Evolutionary conservation across 2,888 invertebrate genomes (phyloP), one percentile per base, ranked within the genome.

Genomic region (Argynnis bischoffii): DNA sequence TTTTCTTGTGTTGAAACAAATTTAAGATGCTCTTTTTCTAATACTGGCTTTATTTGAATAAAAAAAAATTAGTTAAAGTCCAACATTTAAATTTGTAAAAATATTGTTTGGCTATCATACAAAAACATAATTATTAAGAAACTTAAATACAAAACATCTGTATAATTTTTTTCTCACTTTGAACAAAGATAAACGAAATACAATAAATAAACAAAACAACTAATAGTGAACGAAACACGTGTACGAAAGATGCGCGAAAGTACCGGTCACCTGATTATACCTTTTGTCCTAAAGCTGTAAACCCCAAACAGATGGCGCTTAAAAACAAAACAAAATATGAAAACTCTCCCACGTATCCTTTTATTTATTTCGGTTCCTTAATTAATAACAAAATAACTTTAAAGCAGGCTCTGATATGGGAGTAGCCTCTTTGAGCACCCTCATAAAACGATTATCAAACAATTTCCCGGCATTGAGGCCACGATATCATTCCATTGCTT

Each of bases 391-490:
- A 86, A 89, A 84, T 84, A 81, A 48, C 26, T 59, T 59, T 1
- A 48, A 48, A 59, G 48, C 82, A 77, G 80, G 78, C 80, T 81
- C 84, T 76, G 87, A 88, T 89, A 90, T 89, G 82, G 87, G 84
- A 88, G 90, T 84, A 86, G 83, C 86, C 82, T 86, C 81, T 86
- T 86, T 83, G 82, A 82, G 81, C 81, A 86, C 86, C 88, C 88
- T 85, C 85, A 85, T 92, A 91, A 91, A 92, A 89, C 90, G 88
- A 90, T 92, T 89, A 91, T 87, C 88, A 86, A 90, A 88, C 87
- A 84, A 88, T 85, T 84, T 86, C 82, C 76, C 79, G 75, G 79
- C 83, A 82, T 84, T 83, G 81, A 82, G 78, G 79, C 60, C 67
- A 50, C 78, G 82, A 78, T 86, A 86, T 85, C 84, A 81, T 81